Conservation (phyloP, 2,113 vertebrate species). For the Anolis carolinensis region DNA sequence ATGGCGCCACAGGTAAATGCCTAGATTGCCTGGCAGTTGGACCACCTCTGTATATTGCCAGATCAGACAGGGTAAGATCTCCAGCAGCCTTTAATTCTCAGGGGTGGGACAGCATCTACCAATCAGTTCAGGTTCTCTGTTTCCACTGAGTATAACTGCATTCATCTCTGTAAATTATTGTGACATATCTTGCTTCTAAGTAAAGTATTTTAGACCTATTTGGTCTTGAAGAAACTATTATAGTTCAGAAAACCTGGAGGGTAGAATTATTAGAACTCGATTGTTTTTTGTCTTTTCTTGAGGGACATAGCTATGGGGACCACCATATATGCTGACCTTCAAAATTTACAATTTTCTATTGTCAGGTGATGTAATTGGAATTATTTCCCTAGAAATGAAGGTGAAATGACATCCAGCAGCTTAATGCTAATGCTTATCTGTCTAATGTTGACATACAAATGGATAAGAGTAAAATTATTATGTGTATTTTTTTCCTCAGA, state of each 20-base stretch:
- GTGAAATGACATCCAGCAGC: no score
- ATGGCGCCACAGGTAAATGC: no score
- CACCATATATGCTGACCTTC: neutral
- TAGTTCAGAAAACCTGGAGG: neutral
- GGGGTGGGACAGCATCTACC: no score
- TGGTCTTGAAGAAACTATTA: neutral
- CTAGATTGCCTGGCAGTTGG: no score
- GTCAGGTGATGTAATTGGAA: neutral
- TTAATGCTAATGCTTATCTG: no score
- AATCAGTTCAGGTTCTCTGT: no score
- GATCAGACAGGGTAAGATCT: no score
- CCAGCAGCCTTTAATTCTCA: no score
- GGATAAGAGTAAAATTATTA: neutral
- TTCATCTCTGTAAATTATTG: neutral
- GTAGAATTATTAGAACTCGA: neutral
- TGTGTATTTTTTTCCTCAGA: neutral
- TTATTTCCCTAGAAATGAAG: no score
- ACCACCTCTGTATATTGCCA: no score
- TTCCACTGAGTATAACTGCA: no score
- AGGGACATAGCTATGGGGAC: neutral
- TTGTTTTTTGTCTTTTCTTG: neutral
- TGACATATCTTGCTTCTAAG: neutral
- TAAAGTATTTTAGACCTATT: neutral
- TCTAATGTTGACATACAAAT: neutral
- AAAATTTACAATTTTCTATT: neutral